phyloP scores from a whole-genome alignment of 2,888 invertebrate species.

The Pristionchus arcanus region DNA sequence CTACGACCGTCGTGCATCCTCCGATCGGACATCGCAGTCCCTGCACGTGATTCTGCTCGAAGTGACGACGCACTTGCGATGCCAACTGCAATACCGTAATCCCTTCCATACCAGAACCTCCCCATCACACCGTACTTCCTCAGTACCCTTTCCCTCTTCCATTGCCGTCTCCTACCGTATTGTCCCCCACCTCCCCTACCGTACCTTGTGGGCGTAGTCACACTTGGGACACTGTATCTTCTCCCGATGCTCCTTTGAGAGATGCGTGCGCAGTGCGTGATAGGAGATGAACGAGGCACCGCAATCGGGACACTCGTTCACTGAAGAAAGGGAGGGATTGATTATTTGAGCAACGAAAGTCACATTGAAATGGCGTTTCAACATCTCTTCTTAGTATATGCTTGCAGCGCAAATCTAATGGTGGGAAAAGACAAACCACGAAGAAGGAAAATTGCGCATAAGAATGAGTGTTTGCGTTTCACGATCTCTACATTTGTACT shows the following conservation, averaged over 20 bases:
- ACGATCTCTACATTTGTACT: background rate
- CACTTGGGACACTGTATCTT: slow-evolving; percentile 34
- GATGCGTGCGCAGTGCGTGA: slow-evolving; percentile 14
- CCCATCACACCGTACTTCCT: too few relatives aligned
- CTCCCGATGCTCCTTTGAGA: slow-evolving; percentile 4
- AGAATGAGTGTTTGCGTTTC: too few relatives aligned
- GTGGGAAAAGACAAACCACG: too few relatives aligned
- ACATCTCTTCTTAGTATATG: too few relatives aligned
- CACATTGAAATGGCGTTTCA: background rate
- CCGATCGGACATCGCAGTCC: slow-evolving; percentile 63
- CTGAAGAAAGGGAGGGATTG: background rate
- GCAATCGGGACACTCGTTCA: slow-evolving; percentile 44
- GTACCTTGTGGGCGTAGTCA: slow-evolving; percentile 36
- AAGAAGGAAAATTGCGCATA: too few relatives aligned
- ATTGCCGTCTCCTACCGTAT: background rate
- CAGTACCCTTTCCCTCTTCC: background rate
- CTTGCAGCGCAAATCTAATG: too few relatives aligned
- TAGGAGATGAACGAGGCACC: background rate
- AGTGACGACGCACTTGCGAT: slow-evolving; percentile 58
- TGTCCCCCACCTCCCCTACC: background rate
- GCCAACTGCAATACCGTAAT: slow-evolving; percentile 26
- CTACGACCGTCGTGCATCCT: slow-evolving; percentile 61
- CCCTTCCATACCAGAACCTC: background rate
- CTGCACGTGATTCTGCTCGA: slow-evolving; percentile 58
- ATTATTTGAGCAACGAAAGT: background rate